Conservation (phyloP, 2,797 vertebrate genomes). For the Heteromormyrus szaboi region DNA sequence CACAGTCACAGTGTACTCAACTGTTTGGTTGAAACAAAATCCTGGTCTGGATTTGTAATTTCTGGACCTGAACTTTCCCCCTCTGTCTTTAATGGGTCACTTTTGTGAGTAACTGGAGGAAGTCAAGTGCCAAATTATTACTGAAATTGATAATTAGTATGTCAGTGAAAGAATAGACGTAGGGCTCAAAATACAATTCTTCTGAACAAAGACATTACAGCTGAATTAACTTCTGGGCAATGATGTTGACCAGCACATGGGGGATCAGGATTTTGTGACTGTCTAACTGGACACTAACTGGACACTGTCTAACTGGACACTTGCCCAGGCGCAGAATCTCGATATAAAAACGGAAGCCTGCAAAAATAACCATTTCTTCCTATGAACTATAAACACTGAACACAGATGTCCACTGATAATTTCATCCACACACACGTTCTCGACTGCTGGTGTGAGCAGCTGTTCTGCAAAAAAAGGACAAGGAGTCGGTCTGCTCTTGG, state of each 20-base stretch:
- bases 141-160: background rate
- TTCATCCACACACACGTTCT: constrained; percentile 22
- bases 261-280: constrained; percentile 22
- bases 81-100: background rate
- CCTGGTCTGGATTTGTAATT: background rate
- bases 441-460: background rate
- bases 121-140: background rate
- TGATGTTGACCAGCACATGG: constrained; percentile 14
- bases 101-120: background rate
- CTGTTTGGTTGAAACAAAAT: background rate
- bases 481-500: background rate
- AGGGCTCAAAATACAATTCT: background rate
- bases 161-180: background rate
- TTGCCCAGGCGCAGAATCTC: constrained; percentile 35
- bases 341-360: constrained; percentile 42
- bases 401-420: constrained; percentile 40
- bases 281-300: constrained; percentile 19
- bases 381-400: constrained; percentile 48
- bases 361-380: constrained; percentile 54
- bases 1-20: background rate
- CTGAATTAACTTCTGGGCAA: background rate
- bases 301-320: constrained; percentile 24
- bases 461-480: background rate
- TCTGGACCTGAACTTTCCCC: background rate
- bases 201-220: background rate